These are phyloP conservation scores for Plestiodon gilberti DNA, from an alignment of 2,113 vertebrate genomes.

Conservation along the genomic window DNA sequence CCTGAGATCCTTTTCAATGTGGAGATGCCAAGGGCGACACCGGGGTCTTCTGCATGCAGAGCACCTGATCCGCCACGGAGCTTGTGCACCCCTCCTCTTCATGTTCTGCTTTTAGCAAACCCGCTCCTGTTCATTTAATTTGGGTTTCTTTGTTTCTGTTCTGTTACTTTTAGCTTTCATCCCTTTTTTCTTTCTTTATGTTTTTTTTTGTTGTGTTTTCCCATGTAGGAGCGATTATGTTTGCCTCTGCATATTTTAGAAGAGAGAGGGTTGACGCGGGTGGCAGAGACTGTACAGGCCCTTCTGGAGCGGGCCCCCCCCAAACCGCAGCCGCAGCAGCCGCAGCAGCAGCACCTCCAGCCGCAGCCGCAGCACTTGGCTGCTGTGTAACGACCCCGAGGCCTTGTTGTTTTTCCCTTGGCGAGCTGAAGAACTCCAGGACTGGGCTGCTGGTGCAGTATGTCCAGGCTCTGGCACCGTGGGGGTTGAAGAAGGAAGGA, in stretches of 20 bases:
- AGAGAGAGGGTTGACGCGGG: constrained; percentile 93
- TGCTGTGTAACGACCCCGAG: constrained; percentile 71
- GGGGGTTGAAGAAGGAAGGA: constrained; percentile 66
- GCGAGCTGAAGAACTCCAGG: constrained; percentile 68
- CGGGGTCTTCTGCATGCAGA: background rate
- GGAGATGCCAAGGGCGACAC: background rate
- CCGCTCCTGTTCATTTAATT: constrained; percentile 45
- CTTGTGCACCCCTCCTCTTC: constrained; percentile 1
- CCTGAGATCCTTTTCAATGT: background rate
- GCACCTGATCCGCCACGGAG: background rate
- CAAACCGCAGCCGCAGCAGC: constrained; percentile 78
- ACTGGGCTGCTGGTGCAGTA: constrained; percentile 61
- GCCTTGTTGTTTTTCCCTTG: constrained; percentile 52
- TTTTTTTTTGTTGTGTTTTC: constrained; percentile 70
- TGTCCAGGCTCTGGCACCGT: constrained; percentile 62
- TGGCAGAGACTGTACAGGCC: constrained; percentile 90
- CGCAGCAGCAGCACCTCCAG: constrained; percentile 24
- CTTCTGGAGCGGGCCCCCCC: constrained; percentile 93
- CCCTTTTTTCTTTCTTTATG: constrained; percentile 72
- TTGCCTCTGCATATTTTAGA: constrained; percentile 98
- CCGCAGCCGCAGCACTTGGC: constrained; percentile 73
- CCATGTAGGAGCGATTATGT: constrained; percentile 92
- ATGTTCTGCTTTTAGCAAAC: constrained; percentile 20
- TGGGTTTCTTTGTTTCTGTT: constrained; percentile 61
- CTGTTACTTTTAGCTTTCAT: constrained; percentile 73